phyloP scores from a whole-genome alignment of 2,888 invertebrate species.

The Ochropleura leucogaster region DNA sequence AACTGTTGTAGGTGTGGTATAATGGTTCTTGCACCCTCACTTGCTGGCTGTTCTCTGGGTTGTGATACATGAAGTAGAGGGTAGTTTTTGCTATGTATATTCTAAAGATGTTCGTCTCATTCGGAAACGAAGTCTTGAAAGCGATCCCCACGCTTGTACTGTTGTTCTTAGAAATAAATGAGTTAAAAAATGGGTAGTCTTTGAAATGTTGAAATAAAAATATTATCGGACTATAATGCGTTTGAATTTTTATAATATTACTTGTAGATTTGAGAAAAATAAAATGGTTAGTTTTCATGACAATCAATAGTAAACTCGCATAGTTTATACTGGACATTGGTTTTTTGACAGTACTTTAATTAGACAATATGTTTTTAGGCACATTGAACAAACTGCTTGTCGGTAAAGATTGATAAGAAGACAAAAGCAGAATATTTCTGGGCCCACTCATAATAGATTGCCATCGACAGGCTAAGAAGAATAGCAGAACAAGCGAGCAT shows the following conservation, averaged over 20 bases:
- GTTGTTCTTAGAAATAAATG: conserved; percentile 52
- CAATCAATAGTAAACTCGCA: not conserved
- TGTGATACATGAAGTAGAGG: conserved; percentile 31
- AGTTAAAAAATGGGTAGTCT: conserved; percentile 43
- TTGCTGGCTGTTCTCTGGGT: conserved; percentile 36
- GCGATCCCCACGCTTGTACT: conserved; percentile 31
- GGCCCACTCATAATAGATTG: conserved; percentile 5
- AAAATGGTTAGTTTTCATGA: not conserved
- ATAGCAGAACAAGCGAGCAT: not conserved
- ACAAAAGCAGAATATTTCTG: conserved; percentile 9
- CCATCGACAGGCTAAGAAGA: conserved; percentile 3
- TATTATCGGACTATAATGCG: conserved; percentile 49
- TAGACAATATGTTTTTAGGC: conserved; percentile 9
- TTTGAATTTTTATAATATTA: conserved; percentile 47
- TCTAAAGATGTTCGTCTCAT: conserved; percentile 42
- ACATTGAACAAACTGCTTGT: conserved; percentile 11
- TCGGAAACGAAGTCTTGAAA: conserved; percentile 36
- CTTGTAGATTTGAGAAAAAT: conserved; percentile 37
- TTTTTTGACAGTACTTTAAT: not conserved
- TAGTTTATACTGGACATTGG: not conserved
- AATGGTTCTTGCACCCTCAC: not conserved
- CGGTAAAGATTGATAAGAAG: conserved; percentile 14
- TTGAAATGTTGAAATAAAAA: conserved; percentile 58
- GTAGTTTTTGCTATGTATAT: conserved; percentile 24
- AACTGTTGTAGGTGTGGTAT: conserved; percentile 5